Percentiles rank a stretch among this genome's conserved stretches.
Conservation (phyloP, 1,140 invertebrate genomes). For the Drosophila kepulauana region DNA sequence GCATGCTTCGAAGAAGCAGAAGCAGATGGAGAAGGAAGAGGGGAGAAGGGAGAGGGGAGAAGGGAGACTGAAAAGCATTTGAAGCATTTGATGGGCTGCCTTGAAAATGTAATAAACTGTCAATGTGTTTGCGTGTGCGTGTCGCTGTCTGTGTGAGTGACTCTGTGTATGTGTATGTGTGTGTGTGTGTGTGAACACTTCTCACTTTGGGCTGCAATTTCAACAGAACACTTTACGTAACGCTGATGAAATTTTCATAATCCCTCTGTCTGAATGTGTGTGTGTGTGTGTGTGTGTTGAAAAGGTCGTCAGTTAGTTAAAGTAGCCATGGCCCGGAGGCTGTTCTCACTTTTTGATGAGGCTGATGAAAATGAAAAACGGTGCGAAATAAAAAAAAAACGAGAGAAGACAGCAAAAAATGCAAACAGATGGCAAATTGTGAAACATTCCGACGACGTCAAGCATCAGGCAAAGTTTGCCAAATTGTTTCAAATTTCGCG, state of each 20-base stretch:
- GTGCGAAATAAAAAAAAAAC: not conserved
- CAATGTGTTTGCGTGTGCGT: conserved; percentile 34
- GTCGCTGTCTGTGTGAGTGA: conserved; percentile 20
- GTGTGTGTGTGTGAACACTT: conserved; percentile 28
- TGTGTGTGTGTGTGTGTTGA: conserved; percentile 15
- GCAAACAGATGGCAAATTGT: conserved; percentile 5
- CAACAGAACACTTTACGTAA: conserved; percentile 68
- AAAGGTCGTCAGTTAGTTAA: conserved; percentile 40
- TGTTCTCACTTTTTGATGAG: conserved; percentile 14
- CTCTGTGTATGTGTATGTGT: conserved; percentile 2
- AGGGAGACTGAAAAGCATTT: conserved; percentile 43
- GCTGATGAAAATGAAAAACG: conserved; percentile 19
- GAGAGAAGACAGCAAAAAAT: not conserved
- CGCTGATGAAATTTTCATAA: conserved; percentile 72
- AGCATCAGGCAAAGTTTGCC: not conserved
- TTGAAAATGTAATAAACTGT: conserved; percentile 75
- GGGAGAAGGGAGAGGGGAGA: not conserved
- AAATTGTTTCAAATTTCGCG: conserved; percentile 34
- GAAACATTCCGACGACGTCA: conserved; percentile 1
- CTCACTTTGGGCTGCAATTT: conserved; percentile 68
- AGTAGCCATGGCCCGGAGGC: conserved; percentile 4
- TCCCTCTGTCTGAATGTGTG: conserved; percentile 17
- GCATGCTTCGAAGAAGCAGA: not conserved
- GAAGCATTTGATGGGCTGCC: conserved; percentile 68
- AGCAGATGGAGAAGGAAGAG: not conserved